phyloP scores from a whole-genome alignment of 1,140 invertebrate genomes.

The Penaeus vannamei region DNA sequence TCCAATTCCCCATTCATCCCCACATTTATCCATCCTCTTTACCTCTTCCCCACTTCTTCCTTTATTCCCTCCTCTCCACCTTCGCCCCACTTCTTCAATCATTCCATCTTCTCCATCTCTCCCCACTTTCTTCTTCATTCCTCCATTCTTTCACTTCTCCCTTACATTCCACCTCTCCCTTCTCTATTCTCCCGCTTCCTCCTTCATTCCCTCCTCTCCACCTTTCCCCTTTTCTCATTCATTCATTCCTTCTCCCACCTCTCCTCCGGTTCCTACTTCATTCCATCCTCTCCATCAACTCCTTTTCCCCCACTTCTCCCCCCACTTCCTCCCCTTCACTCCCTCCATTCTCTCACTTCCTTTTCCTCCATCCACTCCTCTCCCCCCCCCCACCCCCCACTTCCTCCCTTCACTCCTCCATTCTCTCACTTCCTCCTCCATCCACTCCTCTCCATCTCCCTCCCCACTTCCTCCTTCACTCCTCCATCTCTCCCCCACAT shows the following conservation, averaged over 20 bases:
- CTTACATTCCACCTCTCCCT: not conserved
- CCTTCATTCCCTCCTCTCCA: no score
- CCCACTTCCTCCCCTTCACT: no score
- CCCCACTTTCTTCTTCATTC: not conserved
- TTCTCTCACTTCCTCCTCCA: not conserved
- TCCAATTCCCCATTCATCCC: no score
- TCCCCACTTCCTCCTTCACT: not conserved
- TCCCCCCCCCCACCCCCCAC: not conserved
- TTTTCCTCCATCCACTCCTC: not conserved
- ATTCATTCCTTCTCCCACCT: constrained; percentile 63
- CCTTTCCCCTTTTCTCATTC: not conserved
- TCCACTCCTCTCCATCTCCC: not conserved
- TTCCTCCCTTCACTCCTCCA: not conserved
- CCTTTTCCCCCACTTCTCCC: not conserved
- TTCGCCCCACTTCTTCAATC: no score
- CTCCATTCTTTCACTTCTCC: not conserved
- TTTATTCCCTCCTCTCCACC: not conserved
- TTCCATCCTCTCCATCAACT: not conserved
- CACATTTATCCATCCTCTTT: no score
- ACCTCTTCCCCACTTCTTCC: no score
- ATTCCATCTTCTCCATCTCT: not conserved
- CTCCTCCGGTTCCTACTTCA: constrained; percentile 76
- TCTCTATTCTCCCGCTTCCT: not conserved
- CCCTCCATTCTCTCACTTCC: no score
- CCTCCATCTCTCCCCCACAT: not conserved